Percentiles rank a stretch among this genome's conserved stretches.
Conservation (phyloP, 2,888 invertebrate species). For the Drosophila monieri region DNA sequence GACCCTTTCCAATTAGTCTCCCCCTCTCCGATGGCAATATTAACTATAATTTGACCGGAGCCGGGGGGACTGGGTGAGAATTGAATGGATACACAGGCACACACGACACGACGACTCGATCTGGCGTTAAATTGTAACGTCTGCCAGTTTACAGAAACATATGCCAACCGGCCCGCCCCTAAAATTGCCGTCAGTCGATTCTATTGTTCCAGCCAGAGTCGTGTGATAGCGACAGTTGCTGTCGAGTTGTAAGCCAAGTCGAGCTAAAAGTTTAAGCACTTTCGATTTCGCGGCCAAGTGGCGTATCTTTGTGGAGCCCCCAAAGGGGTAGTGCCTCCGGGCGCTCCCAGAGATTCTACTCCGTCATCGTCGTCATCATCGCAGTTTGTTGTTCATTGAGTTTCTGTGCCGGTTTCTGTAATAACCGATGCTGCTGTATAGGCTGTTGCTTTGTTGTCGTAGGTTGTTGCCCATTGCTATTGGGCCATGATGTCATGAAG, state of each 20-base stretch:
- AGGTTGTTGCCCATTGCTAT: slow-evolving; percentile 57
- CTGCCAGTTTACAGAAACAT: slow-evolving; percentile 54
- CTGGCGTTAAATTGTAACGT: slow-evolving; percentile 69
- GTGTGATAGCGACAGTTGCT: slow-evolving; percentile 28
- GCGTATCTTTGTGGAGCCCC: slow-evolving; percentile 29
- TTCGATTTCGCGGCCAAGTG: slow-evolving; percentile 56
- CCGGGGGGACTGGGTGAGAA: slow-evolving; percentile 51
- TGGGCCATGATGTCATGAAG: slow-evolving; percentile 62
- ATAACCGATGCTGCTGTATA: slow-evolving; percentile 26
- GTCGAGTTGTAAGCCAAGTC: slow-evolving; percentile 26
- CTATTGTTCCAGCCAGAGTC: slow-evolving; percentile 39
- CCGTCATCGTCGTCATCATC: slow-evolving; percentile 40
- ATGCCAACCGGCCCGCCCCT: slow-evolving; percentile 24
- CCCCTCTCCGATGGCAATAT: slow-evolving; percentile 4
- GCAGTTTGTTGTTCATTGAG: slow-evolving; percentile 42
- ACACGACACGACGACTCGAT: slow-evolving; percentile 37
- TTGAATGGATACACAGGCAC: slow-evolving; percentile 31
- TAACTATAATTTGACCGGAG: slow-evolving; percentile 26
- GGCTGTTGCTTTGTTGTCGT: slow-evolving; percentile 58
- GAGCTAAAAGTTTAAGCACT: slow-evolving; percentile 48
- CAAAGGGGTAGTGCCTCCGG: too few species aligned
- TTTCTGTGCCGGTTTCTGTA: slow-evolving; percentile 34
- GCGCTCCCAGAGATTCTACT: slow-evolving; percentile 8
- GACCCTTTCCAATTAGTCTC: slow-evolving; percentile 33
- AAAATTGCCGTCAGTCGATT: slow-evolving; percentile 23